A percentile compares a stretch with the other conserved stretches of the same genome.
Conservation (phyloP, 2,797 vertebrate species). For the Sebastes nivosus region DNA sequence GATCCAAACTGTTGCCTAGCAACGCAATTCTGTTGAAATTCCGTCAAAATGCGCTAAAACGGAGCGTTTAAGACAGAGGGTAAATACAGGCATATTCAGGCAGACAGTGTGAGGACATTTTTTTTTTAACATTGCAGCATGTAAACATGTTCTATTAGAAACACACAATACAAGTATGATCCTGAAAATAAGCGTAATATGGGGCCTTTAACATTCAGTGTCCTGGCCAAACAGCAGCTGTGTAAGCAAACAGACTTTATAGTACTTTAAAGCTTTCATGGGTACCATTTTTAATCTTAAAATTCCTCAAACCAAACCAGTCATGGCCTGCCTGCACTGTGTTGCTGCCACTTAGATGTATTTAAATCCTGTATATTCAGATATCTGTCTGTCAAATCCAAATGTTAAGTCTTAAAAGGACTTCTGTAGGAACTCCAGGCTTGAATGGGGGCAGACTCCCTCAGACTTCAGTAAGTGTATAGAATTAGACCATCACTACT, state of each 20-base stretch:
- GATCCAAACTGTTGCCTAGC: too few relatives aligned
- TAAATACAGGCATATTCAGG: too few relatives aligned
- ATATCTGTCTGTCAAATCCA: not conserved
- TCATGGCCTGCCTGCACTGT: not conserved
- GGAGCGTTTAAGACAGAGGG: too few relatives aligned
- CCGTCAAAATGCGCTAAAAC: too few relatives aligned
- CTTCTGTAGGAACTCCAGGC: not conserved
- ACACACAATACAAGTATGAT: too few relatives aligned
- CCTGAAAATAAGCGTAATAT: too few relatives aligned
- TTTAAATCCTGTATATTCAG: not conserved
- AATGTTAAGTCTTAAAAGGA: not conserved
- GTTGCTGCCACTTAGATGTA: not conserved
- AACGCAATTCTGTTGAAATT: too few relatives aligned
- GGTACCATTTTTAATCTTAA: not conserved
- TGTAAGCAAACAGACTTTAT: not conserved
- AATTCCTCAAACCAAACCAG: not conserved
- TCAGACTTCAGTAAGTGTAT: not conserved
- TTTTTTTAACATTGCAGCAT: too few relatives aligned
- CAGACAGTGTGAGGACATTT: too few relatives aligned
- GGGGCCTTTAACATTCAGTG: not conserved
- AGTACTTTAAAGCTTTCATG: not conserved
- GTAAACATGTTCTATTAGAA: too few relatives aligned
- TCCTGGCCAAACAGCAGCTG: not conserved
- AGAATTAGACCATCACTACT: conserved; percentile 18
- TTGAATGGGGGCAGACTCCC: not conserved